Percentiles rank a stretch among this genome's conserved stretches.
Evolutionary conservation across 2,113 vertebrate genomes (phyloP).

Genomic region (Melospiza georgiana): DNA sequence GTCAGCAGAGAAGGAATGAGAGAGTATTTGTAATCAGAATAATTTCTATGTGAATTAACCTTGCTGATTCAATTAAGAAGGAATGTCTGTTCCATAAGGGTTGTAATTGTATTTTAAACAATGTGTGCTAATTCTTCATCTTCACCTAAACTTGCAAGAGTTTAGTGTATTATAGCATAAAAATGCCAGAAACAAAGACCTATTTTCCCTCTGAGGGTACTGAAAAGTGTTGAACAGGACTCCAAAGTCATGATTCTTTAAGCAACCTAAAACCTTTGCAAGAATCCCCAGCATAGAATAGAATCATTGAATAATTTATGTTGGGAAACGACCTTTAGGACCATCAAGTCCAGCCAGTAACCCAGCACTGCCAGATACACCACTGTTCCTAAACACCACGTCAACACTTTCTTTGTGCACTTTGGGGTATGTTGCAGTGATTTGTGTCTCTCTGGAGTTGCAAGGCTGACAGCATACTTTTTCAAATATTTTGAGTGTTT

Average conservation of each 20-base stretch:
- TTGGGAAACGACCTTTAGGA: not conserved
- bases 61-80: not conserved
- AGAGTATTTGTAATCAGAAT: not conserved
- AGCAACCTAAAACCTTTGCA: not conserved
- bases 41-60: not conserved
- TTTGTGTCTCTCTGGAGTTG: not conserved
- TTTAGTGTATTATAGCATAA: not conserved
- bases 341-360: not conserved
- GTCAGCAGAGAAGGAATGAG: not conserved
- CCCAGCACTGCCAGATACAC: not conserved
- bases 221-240: not conserved
- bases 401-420: too few species aligned
- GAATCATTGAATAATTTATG: not conserved
- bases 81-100: not conserved
- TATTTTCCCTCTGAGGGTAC: not conserved
- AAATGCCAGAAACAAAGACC: not conserved
- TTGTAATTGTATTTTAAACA: not conserved
- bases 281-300: not conserved
- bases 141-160: not conserved
- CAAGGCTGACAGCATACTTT: not conserved
- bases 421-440: not conserved
- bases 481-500: not conserved
- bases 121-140: not conserved
- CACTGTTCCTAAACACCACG: not conserved
- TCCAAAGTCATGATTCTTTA: not conserved